Evolutionary conservation across 1,140 invertebrate genomes (phyloP).

Genomic region (Aricia agestis): DNA sequence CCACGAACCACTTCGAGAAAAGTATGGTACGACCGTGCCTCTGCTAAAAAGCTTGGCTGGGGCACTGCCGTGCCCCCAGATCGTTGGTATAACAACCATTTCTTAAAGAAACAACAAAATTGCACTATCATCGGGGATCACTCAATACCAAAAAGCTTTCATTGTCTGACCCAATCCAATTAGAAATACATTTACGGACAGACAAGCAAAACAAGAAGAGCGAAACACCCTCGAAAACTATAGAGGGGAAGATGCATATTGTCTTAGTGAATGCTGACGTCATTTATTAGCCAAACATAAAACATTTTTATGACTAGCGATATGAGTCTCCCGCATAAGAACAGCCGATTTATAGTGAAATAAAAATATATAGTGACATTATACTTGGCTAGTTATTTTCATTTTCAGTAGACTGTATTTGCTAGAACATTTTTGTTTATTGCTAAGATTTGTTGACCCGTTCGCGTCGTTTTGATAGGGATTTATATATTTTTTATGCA

Average conservation of each 20-base stretch:
- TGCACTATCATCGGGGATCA: not conserved
- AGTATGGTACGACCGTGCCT: too few relatives aligned
- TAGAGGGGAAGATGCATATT: constrained; percentile 70
- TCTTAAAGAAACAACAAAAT: not conserved
- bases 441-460: not conserved
- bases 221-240: constrained; percentile 45
- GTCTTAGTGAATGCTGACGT: constrained; percentile 74
- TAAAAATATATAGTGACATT: constrained; percentile 57
- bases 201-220: not conserved
- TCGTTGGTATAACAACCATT: not conserved
- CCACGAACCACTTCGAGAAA: too few relatives aligned
- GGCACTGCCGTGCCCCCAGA: too few relatives aligned
- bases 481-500: too few relatives aligned
- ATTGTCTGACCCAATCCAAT: constrained; percentile 53
- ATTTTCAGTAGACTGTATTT: not conserved
- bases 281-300: constrained; percentile 76
- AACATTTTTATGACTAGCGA: constrained; percentile 73
- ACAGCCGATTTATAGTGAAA: constrained; percentile 60
- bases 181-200: constrained; percentile 50
- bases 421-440: not conserved
- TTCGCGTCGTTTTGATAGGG: too few relatives aligned
- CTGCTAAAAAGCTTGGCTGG: too few relatives aligned
- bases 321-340: constrained; percentile 60
- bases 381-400: constrained; percentile 21
- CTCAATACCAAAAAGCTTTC: constrained; percentile 30